Evolutionary conservation across 2,888 invertebrate species (phyloP), one percentile per base, ranked within the genome.

Genomic region (Enchytraeus crypticus): DNA sequence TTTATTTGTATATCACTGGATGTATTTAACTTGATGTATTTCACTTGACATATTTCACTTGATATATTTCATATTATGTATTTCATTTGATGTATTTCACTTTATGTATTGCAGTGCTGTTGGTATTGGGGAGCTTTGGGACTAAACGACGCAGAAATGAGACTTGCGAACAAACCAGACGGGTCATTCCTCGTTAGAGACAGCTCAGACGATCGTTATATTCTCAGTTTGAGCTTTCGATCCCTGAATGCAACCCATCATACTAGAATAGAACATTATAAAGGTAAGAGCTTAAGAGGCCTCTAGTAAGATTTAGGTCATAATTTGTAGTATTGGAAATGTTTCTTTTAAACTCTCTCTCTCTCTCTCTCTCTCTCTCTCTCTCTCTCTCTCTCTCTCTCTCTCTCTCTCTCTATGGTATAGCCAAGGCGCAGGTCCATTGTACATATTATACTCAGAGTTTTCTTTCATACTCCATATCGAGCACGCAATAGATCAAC

Each of bases 41-140:
- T 11, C n/a, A 43, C 43, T 43, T 11, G 43, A 43, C 11, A 14
- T 43, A n/a, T 43, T 14, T 43, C 43, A n/a, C 43, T 43, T n/a
- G 11, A 43, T 43, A 43, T n/a, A 11, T 14, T 11, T 43, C n/a
- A 43, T 43, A 11, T 43, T 43, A 43, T n/a, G n/a, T 14, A n/a
- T 43, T 43, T 11, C 43, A 14, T 43, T 11, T n/a, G 43, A n/a
- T n/a, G n/a, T n/a, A n/a, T n/a, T 43, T 43, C 43, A 14, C 43
- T 53, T 21, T 53, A 5, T 27, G n/a, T 27, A 5, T 5, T 46
- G 45, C 70, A 78, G 78, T 73, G 74, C 70, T 76, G 76, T 27
- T 89, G 89, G 88, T 89, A 89, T 75, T 90, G 89, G 89, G 89
- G 88, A n/a, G 86, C 87, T 57, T 84, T 89, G 69, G 74, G 86